Evolutionary conservation across 2,797 vertebrate species (phyloP), one percentile per base, ranked within the genome.

Genomic region (Brachymystax lenok): DNA sequence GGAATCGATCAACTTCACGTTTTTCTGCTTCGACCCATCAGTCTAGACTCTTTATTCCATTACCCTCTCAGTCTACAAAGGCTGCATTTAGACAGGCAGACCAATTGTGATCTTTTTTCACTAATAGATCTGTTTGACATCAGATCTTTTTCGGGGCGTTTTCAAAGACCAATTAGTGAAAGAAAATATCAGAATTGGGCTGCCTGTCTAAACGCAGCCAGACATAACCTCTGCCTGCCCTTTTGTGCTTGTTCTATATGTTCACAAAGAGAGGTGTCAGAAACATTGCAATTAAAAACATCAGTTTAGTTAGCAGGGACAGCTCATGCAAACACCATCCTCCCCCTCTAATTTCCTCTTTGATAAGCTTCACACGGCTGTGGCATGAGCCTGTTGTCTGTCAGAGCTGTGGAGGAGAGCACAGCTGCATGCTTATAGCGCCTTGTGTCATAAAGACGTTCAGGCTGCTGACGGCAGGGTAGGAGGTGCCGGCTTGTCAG

Each of bases 371-470:
- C 56, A 64, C 27, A 66, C 8, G 21, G 56, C 70, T 35, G 35
- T n/a, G 46, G 28, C 21, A 4, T 27, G 52, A 24, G 21, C 21
- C 66, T 68, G 21, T 50, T n/a, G 61, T 46, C 64, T 67, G 46
- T 78, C 59, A 70, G 54, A 71, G 3, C 12, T 40, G 10, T 16
- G 17, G 56, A 59, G 33, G 33, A 54, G 35, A 70, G 51, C 27
- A 66, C 73, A 51, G 21, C 46, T 69, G 66, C 21, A 71, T 71
- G 46, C 69, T 83, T 28, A 59, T 40, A 21, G 51, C 50, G 54
- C 73, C 0, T 5, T 51, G 21, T 30, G 71, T 73, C 66, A 78
- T 79, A 50, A 73, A 80, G 80, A 79, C 79, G 66, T 84, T 74
- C n/a, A 61, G 14, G 56, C 64, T 46, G 24, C 50, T 84, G 79